Conservation (phyloP, 2,797 vertebrate species). For the Anguilla pacifica region DNA sequence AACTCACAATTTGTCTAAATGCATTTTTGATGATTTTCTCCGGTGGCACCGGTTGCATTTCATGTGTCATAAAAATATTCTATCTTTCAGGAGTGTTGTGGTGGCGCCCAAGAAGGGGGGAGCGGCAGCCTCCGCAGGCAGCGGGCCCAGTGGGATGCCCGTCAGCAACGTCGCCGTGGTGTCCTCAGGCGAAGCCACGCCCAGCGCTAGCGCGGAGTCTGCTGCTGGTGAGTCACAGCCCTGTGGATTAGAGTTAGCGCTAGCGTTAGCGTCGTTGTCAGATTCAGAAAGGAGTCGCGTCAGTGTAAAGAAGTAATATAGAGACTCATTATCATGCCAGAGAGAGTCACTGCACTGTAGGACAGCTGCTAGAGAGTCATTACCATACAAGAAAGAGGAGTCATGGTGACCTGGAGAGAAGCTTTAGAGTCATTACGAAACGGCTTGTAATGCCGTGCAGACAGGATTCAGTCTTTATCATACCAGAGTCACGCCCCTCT, state of each 20-base stretch:
- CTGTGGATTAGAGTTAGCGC: not conserved
- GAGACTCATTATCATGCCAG: not conserved
- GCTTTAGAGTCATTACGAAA: not conserved
- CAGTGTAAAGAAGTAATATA: not conserved
- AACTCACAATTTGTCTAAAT: not conserved
- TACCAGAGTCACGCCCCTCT: not conserved
- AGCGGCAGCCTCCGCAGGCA: slow-evolving; percentile 41
- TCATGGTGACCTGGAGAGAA: not conserved
- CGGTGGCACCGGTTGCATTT: not conserved
- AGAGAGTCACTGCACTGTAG: not conserved
- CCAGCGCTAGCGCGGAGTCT: slow-evolving; percentile 68
- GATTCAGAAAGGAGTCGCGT: not conserved
- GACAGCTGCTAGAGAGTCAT: not conserved
- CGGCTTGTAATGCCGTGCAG: not conserved
- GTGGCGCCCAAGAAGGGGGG: slow-evolving; percentile 85
- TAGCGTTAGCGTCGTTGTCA: no score
- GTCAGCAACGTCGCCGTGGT: slow-evolving; percentile 86
- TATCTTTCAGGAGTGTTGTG: slow-evolving; percentile 83
- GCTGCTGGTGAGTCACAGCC: slow-evolving; percentile 69
- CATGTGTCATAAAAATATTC: slow-evolving; percentile 12
- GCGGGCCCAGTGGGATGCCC: slow-evolving; percentile 59
- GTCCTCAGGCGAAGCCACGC: slow-evolving; percentile 78
- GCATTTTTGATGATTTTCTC: slow-evolving; percentile 17
- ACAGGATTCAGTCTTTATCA: not conserved
- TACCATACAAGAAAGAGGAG: not conserved